These are phyloP conservation scores for Cylloceria caligata DNA, from an alignment of 2,888 invertebrate genomes.

Conservation along the genomic window DNA sequence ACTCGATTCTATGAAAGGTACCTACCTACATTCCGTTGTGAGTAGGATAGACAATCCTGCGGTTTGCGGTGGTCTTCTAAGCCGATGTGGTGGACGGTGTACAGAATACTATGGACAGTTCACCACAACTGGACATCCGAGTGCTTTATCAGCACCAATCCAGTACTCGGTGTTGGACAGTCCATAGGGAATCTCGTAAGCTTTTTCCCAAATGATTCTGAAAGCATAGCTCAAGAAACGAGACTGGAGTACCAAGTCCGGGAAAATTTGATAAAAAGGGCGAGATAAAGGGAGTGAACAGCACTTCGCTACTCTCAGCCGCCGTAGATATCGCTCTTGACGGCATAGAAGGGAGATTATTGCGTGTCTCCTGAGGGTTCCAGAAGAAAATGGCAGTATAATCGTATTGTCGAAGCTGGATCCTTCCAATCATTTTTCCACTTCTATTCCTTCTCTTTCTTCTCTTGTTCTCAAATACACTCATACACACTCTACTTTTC, in stretches of 20 bases:
- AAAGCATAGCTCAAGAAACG: constrained; percentile 14
- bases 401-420: constrained; percentile 66
- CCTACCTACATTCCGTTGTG: constrained; percentile 6
- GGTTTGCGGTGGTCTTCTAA: constrained; percentile 11
- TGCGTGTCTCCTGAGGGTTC: constrained; percentile 55
- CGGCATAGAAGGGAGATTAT: constrained; percentile 63
- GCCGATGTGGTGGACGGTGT: constrained; percentile 3
- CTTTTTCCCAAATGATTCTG: constrained; percentile 47
- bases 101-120: neutral
- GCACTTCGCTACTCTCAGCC: constrained; percentile 14
- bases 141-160: constrained; percentile 20
- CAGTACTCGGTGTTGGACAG: constrained; percentile 12
- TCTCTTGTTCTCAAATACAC: constrained; percentile 16
- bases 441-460: constrained; percentile 12
- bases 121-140: constrained; percentile 14
- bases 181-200: constrained; percentile 37
- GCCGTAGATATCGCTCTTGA: constrained; percentile 58
- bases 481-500: constrained; percentile 1
- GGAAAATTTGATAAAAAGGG: constrained; percentile 58
- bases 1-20: constrained; percentile 32
- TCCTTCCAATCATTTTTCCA: constrained; percentile 49
- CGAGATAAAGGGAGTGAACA: neutral
- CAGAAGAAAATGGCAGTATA: constrained; percentile 61
- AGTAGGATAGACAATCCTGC: constrained; percentile 37
- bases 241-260: constrained; percentile 35